phyloP scores from a whole-genome alignment of 1,140 invertebrate species.

The Vanessa tameamea region DNA sequence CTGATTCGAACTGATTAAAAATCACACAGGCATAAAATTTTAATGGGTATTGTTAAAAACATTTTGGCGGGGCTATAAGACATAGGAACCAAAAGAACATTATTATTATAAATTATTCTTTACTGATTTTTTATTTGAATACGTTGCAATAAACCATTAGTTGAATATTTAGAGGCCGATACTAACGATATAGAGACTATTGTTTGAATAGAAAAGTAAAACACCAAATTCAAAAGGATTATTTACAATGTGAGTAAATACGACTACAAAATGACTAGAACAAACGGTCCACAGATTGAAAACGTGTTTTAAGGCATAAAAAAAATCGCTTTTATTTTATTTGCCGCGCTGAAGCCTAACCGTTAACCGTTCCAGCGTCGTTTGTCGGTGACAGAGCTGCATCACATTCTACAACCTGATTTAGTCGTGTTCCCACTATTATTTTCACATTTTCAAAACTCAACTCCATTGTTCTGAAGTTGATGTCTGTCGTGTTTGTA shows the following conservation, averaged over 20 bases:
- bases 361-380: conserved; percentile 21
- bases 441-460: conserved; percentile 24
- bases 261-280: conserved; percentile 2
- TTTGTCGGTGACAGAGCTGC: conserved; percentile 27
- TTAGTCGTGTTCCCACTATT: conserved; percentile 19
- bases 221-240: neutral
- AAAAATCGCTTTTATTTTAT: conserved; percentile 28
- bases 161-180: too few species aligned
- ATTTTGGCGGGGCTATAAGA: too few species aligned
- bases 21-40: too few species aligned
- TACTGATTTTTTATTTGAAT: too few species aligned
- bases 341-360: conserved; percentile 23
- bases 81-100: too few species aligned
- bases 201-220: neutral
- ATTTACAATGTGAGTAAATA: conserved; percentile 8
- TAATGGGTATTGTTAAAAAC: too few species aligned
- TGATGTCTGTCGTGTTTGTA: conserved; percentile 1
- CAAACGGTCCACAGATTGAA: conserved; percentile 23
- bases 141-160: too few species aligned
- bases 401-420: conserved; percentile 25
- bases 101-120: too few species aligned
- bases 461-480: conserved; percentile 15
- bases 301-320: conserved; percentile 9
- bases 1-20: too few species aligned
- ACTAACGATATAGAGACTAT: neutral